A percentile compares a stretch with the other conserved stretches of the same genome.
phyloP scores from a whole-genome alignment of 2,888 invertebrate genomes.

The Apeira syringaria region DNA sequence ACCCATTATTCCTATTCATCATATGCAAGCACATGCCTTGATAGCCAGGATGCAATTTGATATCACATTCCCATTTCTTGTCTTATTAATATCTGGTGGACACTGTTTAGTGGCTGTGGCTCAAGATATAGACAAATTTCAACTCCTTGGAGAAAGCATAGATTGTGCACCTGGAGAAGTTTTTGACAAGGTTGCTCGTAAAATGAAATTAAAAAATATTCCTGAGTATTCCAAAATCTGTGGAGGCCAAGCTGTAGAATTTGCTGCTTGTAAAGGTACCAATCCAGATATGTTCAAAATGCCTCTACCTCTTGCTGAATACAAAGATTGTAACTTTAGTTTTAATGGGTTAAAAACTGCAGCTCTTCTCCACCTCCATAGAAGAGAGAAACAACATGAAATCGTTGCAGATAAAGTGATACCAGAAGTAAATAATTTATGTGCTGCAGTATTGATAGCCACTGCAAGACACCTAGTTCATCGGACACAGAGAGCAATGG shows the following conservation, averaged over 20 bases:
- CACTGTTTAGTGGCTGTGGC: slow-evolving; percentile 94
- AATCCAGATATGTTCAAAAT: slow-evolving; percentile 88
- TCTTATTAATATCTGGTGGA: slow-evolving; percentile 96
- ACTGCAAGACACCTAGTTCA: slow-evolving; percentile 91
- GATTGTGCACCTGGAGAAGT: slow-evolving; percentile 97
- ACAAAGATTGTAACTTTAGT: slow-evolving; percentile 95
- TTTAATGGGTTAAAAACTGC: slow-evolving; percentile 93
- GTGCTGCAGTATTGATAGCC: slow-evolving; percentile 91
- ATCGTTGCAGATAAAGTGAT: slow-evolving; percentile 88
- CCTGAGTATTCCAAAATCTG: slow-evolving; percentile 88
- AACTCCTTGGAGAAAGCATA: slow-evolving; percentile 90
- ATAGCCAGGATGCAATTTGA: slow-evolving; percentile 90
- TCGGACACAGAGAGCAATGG: slow-evolving; percentile 93
- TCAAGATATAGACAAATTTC: slow-evolving; percentile 88
- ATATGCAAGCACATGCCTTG: slow-evolving; percentile 99
- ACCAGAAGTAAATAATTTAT: slow-evolving; percentile 91
- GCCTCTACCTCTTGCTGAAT: slow-evolving; percentile 84
- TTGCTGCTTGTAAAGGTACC: slow-evolving; percentile 88
- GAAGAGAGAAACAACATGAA: slow-evolving; percentile 83
- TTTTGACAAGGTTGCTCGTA: slow-evolving; percentile 95
- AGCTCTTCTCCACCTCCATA: slow-evolving; percentile 76
- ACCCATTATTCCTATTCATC: slow-evolving; percentile 98
- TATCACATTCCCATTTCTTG: slow-evolving; percentile 94
- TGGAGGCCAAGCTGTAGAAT: slow-evolving; percentile 95
- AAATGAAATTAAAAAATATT: slow-evolving; percentile 91